Evolutionary conservation across 1,140 invertebrate species (phyloP).

Genomic region (Leucophenga varia): DNA sequence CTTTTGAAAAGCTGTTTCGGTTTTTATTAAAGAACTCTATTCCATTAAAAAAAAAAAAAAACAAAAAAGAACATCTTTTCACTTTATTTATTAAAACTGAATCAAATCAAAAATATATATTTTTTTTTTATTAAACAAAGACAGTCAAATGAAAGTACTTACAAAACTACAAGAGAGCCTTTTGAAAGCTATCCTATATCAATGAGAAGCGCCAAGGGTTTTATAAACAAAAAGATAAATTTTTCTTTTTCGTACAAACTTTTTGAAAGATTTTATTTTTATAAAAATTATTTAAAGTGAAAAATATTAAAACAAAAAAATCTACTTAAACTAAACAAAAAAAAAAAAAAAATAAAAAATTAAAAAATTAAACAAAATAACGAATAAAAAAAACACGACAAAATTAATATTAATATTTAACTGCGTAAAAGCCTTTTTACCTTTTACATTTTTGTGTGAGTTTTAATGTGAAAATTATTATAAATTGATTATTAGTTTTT

Average conservation of each 20-base stretch:
- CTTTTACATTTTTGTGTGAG: conserved; percentile 52
- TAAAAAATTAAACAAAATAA: not conserved
- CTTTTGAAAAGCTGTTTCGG: no score
- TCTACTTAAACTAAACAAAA: conserved; percentile 11
- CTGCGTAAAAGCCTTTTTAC: conserved; percentile 48
- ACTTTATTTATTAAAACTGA: conserved; percentile 16
- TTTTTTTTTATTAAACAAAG: conserved; percentile 28
- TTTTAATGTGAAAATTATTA: conserved; percentile 20
- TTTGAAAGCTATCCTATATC: conserved; percentile 56
- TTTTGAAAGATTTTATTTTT: conserved; percentile 19
- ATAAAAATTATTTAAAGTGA: conserved; percentile 7
- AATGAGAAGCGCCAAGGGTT: conserved; percentile 57
- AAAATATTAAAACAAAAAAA: conserved; percentile 25
- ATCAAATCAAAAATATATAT: conserved; percentile 1
- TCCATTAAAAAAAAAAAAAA: not conserved
- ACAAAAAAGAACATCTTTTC: conserved; percentile 6
- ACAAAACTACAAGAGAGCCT: conserved; percentile 58
- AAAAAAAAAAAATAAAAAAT: no score
- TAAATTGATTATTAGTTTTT: conserved; percentile 11
- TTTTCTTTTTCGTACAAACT: conserved; percentile 39
- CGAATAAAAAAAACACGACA: conserved; percentile 17
- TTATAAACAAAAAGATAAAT: conserved; percentile 55
- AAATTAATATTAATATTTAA: conserved; percentile 40
- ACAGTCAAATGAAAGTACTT: conserved; percentile 56
- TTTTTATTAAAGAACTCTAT: conserved; percentile 6